Conservation (phyloP, 2,113 vertebrate genomes). For the Pseudonaja textilis region DNA sequence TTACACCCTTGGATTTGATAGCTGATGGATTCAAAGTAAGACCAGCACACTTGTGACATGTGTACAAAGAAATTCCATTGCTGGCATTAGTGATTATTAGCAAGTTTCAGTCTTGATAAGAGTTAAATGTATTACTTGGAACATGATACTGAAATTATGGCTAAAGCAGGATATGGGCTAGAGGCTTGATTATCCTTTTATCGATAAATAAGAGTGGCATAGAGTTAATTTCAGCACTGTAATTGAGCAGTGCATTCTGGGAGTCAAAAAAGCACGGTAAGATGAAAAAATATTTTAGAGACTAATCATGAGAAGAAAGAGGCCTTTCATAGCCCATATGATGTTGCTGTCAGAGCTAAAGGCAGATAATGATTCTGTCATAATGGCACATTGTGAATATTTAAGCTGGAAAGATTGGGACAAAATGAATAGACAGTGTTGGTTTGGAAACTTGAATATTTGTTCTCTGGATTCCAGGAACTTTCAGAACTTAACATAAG, state of each 20-base stretch:
- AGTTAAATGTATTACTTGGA: constrained; percentile 73
- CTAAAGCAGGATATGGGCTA: constrained; percentile 72
- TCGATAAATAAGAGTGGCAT: constrained; percentile 79
- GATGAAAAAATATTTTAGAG: constrained; percentile 89
- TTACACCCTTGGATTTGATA: constrained; percentile 53
- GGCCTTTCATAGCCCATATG: constrained; percentile 84
- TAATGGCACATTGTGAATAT: constrained; percentile 91
- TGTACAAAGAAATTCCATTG: constrained; percentile 49
- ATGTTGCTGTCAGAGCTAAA: constrained; percentile 89
- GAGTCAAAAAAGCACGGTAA: constrained; percentile 79
- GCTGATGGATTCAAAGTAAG: constrained; percentile 40
- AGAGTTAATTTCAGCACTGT: constrained; percentile 87
- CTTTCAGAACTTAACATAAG: constrained; percentile 57
- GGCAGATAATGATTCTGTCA: constrained; percentile 91
- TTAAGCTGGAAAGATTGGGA: constrained; percentile 82
- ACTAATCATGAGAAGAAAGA: constrained; percentile 91
- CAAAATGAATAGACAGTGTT: constrained; percentile 81
- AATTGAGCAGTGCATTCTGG: constrained; percentile 88
- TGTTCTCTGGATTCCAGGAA: constrained; percentile 74
- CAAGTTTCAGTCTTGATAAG: constrained; percentile 66
- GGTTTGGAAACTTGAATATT: constrained; percentile 77
- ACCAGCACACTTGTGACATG: constrained; percentile 47
- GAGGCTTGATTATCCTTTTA: constrained; percentile 78
- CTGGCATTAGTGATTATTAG: constrained; percentile 48
- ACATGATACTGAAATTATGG: constrained; percentile 77